phyloP scores from a whole-genome alignment of 2,888 invertebrate species.

The Acleris holmiana region DNA sequence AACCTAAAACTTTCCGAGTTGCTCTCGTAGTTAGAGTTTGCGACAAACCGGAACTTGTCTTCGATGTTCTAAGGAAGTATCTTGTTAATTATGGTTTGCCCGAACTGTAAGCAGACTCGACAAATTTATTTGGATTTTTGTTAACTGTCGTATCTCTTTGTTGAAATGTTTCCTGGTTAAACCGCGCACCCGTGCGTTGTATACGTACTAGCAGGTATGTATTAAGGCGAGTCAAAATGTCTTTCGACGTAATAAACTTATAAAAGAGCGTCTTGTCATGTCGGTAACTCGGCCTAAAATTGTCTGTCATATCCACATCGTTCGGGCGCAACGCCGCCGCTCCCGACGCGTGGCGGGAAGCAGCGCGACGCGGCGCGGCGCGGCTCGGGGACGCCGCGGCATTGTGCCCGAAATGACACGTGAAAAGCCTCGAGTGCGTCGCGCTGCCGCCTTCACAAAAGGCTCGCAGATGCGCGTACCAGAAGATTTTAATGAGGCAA shows the following conservation, averaged over 20 bases:
- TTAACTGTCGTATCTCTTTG: neutral
- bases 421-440: slow-evolving; percentile 80
- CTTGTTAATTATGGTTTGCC: slow-evolving; percentile 46
- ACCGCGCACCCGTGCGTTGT: neutral
- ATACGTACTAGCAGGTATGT: neutral
- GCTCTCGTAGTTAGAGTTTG: slow-evolving; percentile 45
- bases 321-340: slow-evolving; percentile 39
- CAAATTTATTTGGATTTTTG: neutral
- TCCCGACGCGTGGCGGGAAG: slow-evolving; percentile 50
- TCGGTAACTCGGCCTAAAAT: slow-evolving; percentile 63
- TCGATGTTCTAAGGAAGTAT: slow-evolving; percentile 47
- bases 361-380: slow-evolving; percentile 41
- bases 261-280: slow-evolving; percentile 66
- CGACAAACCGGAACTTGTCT: slow-evolving; percentile 48
- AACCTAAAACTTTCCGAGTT: slow-evolving; percentile 46
- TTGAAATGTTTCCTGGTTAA: neutral
- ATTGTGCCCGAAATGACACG: slow-evolving; percentile 83
- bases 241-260: slow-evolving; percentile 62
- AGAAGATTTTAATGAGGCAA: slow-evolving; percentile 85
- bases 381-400: slow-evolving; percentile 47
- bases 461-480: slow-evolving; percentile 83
- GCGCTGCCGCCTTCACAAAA: slow-evolving; percentile 77
- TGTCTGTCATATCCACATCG: slow-evolving; percentile 40
- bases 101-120: slow-evolving; percentile 30
- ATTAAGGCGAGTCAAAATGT: neutral